Conservation (phyloP, 2,113 vertebrate species). For the Leucopsar rothschildi region DNA sequence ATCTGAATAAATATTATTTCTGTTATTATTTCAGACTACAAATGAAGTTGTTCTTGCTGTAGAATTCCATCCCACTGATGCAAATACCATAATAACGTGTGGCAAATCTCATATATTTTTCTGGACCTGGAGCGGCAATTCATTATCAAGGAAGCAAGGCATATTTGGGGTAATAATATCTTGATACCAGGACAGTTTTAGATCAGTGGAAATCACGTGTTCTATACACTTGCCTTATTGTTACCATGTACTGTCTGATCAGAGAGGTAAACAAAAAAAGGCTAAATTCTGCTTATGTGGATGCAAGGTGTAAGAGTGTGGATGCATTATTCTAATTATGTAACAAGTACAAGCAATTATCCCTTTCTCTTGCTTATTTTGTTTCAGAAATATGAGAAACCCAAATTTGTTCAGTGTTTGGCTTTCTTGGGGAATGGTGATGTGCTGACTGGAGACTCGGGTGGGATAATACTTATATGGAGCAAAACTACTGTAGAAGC, state of each 20-base stretch:
- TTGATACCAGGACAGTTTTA: background rate
- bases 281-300: background rate
- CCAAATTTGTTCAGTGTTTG: slow-evolving; percentile 95
- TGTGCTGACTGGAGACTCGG: slow-evolving; percentile 95
- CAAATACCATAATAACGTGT: slow-evolving; percentile 92
- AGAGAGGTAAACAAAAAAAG: background rate
- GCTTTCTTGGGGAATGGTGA: slow-evolving; percentile 92
- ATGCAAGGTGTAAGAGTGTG: background rate
- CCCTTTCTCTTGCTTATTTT: slow-evolving; percentile 21
- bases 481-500: slow-evolving; percentile 85
- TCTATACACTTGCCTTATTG: background rate
- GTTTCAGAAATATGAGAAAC: slow-evolving; percentile 95
- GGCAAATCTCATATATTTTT: slow-evolving; percentile 99
- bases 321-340: background rate
- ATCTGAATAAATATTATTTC: background rate
- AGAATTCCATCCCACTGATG: slow-evolving; percentile 94
- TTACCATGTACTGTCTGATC: background rate
- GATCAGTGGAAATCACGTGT: background rate
- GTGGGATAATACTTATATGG: slow-evolving; percentile 93
- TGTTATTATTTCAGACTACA: slow-evolving; percentile 76
- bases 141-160: slow-evolving; percentile 92
- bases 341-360: background rate
- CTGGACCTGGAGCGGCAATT: slow-evolving; percentile 94
- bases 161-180: slow-evolving; percentile 90
- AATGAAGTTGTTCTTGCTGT: slow-evolving; percentile 93